Conservation (phyloP, 2,888 invertebrate species). For the Lingula anatina region DNA sequence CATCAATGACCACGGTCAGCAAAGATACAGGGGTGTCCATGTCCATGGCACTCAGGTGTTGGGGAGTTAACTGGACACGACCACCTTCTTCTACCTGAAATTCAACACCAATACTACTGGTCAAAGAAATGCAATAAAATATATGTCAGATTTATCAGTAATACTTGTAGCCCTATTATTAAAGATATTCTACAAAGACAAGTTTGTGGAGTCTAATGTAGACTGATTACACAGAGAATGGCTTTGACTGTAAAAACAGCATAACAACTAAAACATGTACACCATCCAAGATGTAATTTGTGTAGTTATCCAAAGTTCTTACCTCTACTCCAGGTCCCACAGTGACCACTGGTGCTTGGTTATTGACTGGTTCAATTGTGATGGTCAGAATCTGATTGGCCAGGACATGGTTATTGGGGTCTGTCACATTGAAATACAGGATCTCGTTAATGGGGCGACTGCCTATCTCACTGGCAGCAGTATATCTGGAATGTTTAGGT, state of each 20-base stretch:
- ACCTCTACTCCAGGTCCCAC: slow-evolving; percentile 25
- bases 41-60: slow-evolving; percentile 41
- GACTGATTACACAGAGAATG: no score
- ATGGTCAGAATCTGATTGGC: slow-evolving; percentile 37
- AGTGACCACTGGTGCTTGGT: slow-evolving; percentile 32
- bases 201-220: no score
- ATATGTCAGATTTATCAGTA: not conserved
- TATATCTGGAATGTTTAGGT: slow-evolving; percentile 29
- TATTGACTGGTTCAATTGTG: slow-evolving; percentile 34
- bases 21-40: slow-evolving; percentile 38
- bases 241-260: no score
- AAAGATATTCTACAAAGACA: no score
- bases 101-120: no score
- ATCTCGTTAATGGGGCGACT: slow-evolving; percentile 29
- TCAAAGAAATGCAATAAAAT: not conserved
- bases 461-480: slow-evolving; percentile 37
- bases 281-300: no score
- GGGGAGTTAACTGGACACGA: slow-evolving; percentile 28
- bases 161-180: no score
- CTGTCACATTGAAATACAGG: slow-evolving; percentile 39
- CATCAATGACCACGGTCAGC: slow-evolving; percentile 37
- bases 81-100: slow-evolving; percentile 50
- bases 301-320: no score
- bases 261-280: no score
- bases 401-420: slow-evolving; percentile 32